These are phyloP conservation scores for Habropoda laboriosa DNA, from an alignment of 1,140 invertebrate species.

Conservation along the genomic window DNA sequence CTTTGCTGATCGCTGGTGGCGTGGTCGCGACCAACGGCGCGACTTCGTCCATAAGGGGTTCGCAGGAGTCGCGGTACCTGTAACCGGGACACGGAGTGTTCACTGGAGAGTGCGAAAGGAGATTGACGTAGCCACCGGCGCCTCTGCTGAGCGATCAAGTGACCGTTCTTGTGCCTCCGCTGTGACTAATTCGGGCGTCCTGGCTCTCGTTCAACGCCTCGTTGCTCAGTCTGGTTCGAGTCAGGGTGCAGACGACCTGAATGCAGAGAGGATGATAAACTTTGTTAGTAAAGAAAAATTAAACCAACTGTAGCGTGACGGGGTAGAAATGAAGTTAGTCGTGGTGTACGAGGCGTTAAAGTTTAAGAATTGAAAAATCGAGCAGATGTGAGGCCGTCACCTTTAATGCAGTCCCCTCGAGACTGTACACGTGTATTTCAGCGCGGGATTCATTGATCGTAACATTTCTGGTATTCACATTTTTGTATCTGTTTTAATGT, in stretches of 20 bases:
- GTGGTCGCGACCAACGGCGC: slow-evolving; percentile 46
- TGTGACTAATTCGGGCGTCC: slow-evolving; percentile 25
- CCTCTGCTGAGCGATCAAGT: slow-evolving; percentile 71
- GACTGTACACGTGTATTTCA: too few relatives aligned
- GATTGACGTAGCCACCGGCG: slow-evolving; percentile 64
- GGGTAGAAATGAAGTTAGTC: too few relatives aligned
- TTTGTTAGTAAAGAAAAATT: too few relatives aligned
- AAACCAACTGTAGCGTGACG: too few relatives aligned
- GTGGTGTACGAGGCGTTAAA: too few relatives aligned
- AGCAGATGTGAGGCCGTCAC: too few relatives aligned
- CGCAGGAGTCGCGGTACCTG: slow-evolving; percentile 55
- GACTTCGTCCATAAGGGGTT: slow-evolving; percentile 49
- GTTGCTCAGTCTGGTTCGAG: slow-evolving; percentile 51
- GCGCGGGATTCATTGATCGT: too few relatives aligned
- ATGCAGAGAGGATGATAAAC: too few relatives aligned
- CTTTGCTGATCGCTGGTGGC: slow-evolving; percentile 37
- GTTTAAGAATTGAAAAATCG: too few relatives aligned
- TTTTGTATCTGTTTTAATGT: too few relatives aligned
- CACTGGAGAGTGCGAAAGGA: slow-evolving; percentile 68
- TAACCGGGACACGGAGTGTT: slow-evolving; percentile 68
- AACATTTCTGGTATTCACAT: too few relatives aligned
- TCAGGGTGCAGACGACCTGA: slow-evolving; percentile 63
- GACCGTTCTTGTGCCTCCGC: slow-evolving; percentile 36
- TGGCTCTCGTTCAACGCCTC: slow-evolving; percentile 64
- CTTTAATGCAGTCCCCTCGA: too few relatives aligned